These are phyloP conservation scores for Bellardia pandia DNA, from an alignment of 2,888 invertebrate genomes.

Conservation along the genomic window DNA sequence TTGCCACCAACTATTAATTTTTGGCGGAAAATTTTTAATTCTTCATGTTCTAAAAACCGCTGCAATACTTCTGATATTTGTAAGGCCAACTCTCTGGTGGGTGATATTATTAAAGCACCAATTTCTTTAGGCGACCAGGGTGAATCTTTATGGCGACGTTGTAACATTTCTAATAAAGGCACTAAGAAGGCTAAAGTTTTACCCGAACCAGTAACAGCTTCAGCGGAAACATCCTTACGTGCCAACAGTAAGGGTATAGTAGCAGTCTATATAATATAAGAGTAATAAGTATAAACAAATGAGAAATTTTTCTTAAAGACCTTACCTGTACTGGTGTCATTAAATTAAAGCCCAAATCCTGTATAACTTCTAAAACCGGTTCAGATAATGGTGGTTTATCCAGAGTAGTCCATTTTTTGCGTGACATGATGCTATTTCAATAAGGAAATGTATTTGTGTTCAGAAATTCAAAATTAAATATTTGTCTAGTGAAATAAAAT, in stretches of 20 bases:
- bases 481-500: background rate
- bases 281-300: background rate
- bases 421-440: conserved; percentile 78
- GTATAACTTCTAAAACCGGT: conserved; percentile 85
- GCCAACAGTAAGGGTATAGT: conserved; percentile 94
- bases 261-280: conserved; percentile 88
- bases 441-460: background rate
- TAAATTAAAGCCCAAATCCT: conserved; percentile 85
- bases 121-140: conserved; percentile 90
- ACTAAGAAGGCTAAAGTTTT: conserved; percentile 98
- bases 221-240: conserved; percentile 98
- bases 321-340: conserved; percentile 87
- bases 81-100: conserved; percentile 96
- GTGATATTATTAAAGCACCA: conserved; percentile 95
- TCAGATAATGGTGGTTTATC: conserved; percentile 83
- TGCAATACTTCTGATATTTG: conserved; percentile 91
- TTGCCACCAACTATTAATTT: conserved; percentile 93
- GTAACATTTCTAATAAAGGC: conserved; percentile 94
- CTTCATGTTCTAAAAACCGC: conserved; percentile 85
- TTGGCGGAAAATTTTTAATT: conserved; percentile 85
- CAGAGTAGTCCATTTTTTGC: conserved; percentile 85
- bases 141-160: conserved; percentile 86
- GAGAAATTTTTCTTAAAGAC: background rate
- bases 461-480: conserved; percentile 3
- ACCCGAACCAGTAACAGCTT: conserved; percentile 99